phyloP scores from a whole-genome alignment of 1,140 invertebrate genomes.

The Gryllus bimaculatus region DNA sequence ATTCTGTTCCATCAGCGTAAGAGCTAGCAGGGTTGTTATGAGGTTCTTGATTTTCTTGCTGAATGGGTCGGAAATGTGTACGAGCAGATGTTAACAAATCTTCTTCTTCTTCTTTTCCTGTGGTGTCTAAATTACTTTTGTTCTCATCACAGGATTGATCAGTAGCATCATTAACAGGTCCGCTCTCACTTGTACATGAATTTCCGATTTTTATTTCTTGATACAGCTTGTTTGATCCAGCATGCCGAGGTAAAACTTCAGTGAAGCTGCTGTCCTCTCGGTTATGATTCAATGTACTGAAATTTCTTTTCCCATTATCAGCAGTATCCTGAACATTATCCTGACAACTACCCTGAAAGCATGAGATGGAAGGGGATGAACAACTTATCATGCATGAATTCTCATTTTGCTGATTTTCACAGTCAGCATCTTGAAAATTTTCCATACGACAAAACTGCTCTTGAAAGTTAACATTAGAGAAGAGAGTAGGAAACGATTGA shows the following conservation, averaged over 20 bases:
- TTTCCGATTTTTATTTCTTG: neutral
- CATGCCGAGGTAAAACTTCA: slow-evolving; percentile 39
- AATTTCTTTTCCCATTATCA: neutral
- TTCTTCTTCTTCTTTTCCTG: slow-evolving; percentile 40
- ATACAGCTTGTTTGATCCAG: neutral
- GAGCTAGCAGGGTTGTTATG: slow-evolving; percentile 28
- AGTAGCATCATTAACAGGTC: neutral
- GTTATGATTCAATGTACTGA: slow-evolving; percentile 42
- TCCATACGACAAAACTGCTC: neutral
- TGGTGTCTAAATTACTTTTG: neutral
- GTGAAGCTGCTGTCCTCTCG: slow-evolving; percentile 45
- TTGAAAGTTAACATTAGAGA: neutral
- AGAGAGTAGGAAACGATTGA: neutral
- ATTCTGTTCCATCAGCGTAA: slow-evolving; percentile 56
- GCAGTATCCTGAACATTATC: neutral
- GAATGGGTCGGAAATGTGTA: slow-evolving; percentile 68
- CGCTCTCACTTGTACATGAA: neutral
- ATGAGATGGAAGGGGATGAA: neutral
- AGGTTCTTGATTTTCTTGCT: slow-evolving; percentile 42
- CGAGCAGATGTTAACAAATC: slow-evolving; percentile 57
- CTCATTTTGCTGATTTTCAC: neutral
- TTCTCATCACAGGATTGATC: neutral
- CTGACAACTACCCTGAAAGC: neutral
- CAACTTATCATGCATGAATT: neutral
- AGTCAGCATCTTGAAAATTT: neutral